Conservation (phyloP, 1,140 invertebrate species). For the Hycleus cichorii region DNA sequence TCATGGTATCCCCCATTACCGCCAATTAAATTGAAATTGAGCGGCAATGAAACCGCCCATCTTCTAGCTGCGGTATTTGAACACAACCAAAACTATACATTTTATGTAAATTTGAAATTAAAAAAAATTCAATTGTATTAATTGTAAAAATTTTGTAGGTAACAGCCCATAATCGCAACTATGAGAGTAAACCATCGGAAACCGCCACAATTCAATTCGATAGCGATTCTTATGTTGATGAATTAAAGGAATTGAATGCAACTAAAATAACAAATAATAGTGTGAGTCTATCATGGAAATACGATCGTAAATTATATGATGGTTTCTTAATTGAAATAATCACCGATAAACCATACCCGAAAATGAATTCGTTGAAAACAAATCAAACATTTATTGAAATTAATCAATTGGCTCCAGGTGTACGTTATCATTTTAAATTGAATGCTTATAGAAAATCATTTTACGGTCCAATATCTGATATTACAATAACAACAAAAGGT, state of each 20-base stretch:
- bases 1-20: constrained; percentile 40
- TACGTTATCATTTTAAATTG: constrained; percentile 41
- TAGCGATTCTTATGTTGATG: constrained; percentile 52
- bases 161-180: constrained; percentile 54
- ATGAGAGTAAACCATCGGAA: constrained; percentile 52
- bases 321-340: constrained; percentile 43
- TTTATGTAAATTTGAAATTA: constrained; percentile 60
- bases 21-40: constrained; percentile 27
- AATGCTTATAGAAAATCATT: constrained; percentile 52
- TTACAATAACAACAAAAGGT: constrained; percentile 50
- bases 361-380: constrained; percentile 31
- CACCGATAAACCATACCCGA: constrained; percentile 7
- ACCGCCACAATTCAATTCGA: constrained; percentile 53
- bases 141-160: constrained; percentile 42
- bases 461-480: constrained; percentile 47
- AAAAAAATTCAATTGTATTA: constrained; percentile 10
- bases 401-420: constrained; percentile 48
- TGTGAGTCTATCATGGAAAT: constrained; percentile 54
- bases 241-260: constrained; percentile 50
- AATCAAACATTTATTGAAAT: constrained; percentile 45
- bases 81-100: constrained; percentile 58
- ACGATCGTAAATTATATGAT: constrained; percentile 49
- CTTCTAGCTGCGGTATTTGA: constrained; percentile 52
- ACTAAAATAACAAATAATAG: constrained; percentile 44
- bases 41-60: constrained; percentile 43